Percentiles rank a stretch among this genome's conserved stretches.
phyloP scores from a whole-genome alignment of 2,113 vertebrate species.

The Nyctibius bracteatus region DNA sequence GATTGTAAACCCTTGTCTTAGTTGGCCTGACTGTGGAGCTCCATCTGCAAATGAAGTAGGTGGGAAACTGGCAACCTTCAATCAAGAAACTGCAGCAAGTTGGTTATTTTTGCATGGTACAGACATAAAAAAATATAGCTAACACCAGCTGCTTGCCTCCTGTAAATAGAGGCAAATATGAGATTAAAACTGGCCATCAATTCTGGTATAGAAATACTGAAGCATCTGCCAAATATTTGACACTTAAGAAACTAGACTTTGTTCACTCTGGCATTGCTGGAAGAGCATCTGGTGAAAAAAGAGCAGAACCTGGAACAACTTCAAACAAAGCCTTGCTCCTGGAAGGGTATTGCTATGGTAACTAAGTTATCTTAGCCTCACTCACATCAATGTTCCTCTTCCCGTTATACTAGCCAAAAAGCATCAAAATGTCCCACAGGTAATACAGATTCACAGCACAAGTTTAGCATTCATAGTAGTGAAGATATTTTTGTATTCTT shows the following conservation, averaged over 20 bases:
- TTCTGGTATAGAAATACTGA: not conserved
- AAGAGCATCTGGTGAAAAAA: constrained; percentile 47
- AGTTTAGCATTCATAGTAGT: not conserved
- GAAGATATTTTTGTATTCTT: not conserved
- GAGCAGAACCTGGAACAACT: constrained; percentile 20
- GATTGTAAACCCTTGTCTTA: not conserved
- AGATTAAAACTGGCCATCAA: not conserved
- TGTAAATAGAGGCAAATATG: not conserved
- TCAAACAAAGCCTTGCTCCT: not conserved
- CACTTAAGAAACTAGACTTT: not conserved
- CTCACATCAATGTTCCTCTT: not conserved
- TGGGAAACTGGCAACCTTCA: not conserved
- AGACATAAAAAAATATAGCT: not conserved
- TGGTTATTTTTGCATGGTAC: not conserved
- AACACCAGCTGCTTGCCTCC: not conserved
- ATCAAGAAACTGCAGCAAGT: not conserved
- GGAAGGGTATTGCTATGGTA: constrained; percentile 26
- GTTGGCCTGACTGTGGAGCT: not conserved
- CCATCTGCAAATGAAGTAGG: not conserved
- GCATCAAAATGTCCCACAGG: not conserved
- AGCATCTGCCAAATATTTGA: constrained; percentile 28
- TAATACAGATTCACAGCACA: not conserved
- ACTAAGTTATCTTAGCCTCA: not conserved
- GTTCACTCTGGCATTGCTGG: constrained; percentile 12
- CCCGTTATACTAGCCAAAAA: not conserved